Base-by-base conservation (phyloP, 2,888 invertebrate species). In the Rhagonycha lutea region DNA sequence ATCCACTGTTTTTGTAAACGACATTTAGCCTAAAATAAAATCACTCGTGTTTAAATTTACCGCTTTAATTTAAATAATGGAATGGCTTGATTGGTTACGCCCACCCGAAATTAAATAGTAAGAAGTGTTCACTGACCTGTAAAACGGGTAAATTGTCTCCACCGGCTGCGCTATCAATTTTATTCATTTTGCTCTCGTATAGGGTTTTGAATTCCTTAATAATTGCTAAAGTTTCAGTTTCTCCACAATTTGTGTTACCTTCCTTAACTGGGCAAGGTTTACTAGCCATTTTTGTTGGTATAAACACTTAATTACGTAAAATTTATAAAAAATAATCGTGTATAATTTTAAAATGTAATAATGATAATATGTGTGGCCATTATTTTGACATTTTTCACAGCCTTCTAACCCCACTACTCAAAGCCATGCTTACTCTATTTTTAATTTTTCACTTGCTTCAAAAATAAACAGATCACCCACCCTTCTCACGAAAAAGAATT, bases 1-100 rank as follows among this genome's bases (percentile, higher is more conserved):
- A 94, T 92, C 93, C 93, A 94, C 72, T 91, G 89, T 77, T 89
- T 88, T 80, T 93, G 90, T 75, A 92, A 89, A 61, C 90, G 88
- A 79, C 93, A 87, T 86, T 94, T 93, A 81, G 91, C 88, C 94
- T 94, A 83, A 5, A 86, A 85, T 5, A 23, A 61, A 68, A 9
- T 18, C 1, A 18, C 18, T 12, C 60, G 24, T 24, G n/a, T 32
- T 60, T 12, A 28, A 8, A 11, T 32, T 63, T 70, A 32, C 61
- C 67, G 61, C 23, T 67, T 69, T 32, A 28, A 62, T 24, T 68
- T 73, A 68, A 12, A 26, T 70, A 70, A 65, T 67, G 5, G 32
- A 63, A 67, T 32, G 23, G 69, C 69, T 65, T 61, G 62, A 69
- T 65, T 24, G 47, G 61, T 72, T 69, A 76, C 73, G 47, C 76